Base-by-base conservation (phyloP, 2,888 invertebrate genomes). In the Ecliptopera silaceata region DNA sequence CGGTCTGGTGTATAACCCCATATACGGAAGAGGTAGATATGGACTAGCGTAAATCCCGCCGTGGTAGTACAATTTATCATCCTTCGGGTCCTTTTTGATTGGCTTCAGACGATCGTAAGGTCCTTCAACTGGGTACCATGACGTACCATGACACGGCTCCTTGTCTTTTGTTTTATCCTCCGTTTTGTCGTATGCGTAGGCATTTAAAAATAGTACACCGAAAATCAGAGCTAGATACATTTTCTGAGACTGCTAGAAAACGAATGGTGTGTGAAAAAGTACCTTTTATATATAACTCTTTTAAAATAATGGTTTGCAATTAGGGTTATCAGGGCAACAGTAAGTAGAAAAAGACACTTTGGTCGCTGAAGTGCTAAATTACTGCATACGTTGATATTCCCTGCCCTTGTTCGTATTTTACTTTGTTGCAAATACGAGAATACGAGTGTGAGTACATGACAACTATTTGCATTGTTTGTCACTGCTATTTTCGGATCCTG, bases 1-100 rank as follows among this genome's bases (percentile, higher is more conserved):
- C 0, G 83, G 83, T 48, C 71, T 70, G 0, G 79, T 75, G 22
- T 82, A 73, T 1, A 82, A 31, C 34, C 78, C 81, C 10, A 61
- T 3, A 31, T 48, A 43, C 8, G 34, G 43, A n/a, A 36, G 3
- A 0, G 48, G 48, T 13, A 68, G 39, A 44, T 72, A 72, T 2
- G 72, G 68, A 10, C 60, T 59, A 11, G 72, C 67, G 13, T 68
- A 56, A 22, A 53, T 41, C 12, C 56, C 63, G 20, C 59, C 61
- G 43, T 71, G 65, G 36, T 70, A 58, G 12, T 72, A 65, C 26
- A 75, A 69, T 58, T 82, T 84, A 10, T 75, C 76, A 11, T 80
- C 76, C 47, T 78, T 80, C 2, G 72, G 60, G 1, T 76, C 75
- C 52, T 74, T 77, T 3, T 75, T 80, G 0, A 75, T 3, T 0